These are phyloP conservation scores for Brachirus orientalis DNA, from an alignment of 2,113 vertebrate species.

Conservation along the genomic window DNA sequence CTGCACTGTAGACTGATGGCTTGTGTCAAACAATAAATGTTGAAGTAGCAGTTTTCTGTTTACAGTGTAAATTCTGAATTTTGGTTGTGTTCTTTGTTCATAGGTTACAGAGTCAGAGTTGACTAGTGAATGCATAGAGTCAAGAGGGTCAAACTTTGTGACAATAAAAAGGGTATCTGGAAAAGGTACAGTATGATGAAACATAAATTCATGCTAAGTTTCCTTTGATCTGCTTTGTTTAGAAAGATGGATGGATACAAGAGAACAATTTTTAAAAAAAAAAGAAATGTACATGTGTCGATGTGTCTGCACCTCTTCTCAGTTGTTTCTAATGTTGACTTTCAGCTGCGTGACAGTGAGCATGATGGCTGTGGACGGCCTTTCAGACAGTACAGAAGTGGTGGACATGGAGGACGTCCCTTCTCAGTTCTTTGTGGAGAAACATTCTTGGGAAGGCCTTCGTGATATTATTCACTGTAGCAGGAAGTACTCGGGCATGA, in stretches of 20 bases:
- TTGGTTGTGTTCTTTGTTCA: not conserved
- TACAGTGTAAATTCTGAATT: not conserved
- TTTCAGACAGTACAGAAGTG: constrained; percentile 83
- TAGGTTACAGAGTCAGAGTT: constrained; percentile 83
- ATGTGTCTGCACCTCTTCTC: constrained; percentile 1
- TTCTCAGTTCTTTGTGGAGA: constrained; percentile 92
- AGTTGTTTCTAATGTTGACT: constrained; percentile 17
- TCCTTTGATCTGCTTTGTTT: not conserved
- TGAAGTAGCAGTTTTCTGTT: too few species aligned
- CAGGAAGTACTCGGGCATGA: constrained; percentile 95
- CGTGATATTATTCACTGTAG: constrained; percentile 95
- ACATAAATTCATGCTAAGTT: not conserved
- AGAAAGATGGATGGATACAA: not conserved
- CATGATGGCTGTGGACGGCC: constrained; percentile 88
- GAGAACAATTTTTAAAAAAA: not conserved
- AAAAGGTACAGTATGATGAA: constrained; percentile 85
- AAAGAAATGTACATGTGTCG: not conserved
- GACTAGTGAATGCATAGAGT: constrained; percentile 95
- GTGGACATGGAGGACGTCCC: constrained; percentile 89
- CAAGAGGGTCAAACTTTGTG: constrained; percentile 94
- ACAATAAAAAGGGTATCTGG: constrained; percentile 88
- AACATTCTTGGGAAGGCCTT: constrained; percentile 96
- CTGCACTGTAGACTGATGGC: not conserved
- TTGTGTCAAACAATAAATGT: not conserved
- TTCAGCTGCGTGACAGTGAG: constrained; percentile 82